A percentile compares a stretch with the other conserved stretches of the same genome.
These are phyloP conservation scores for Ceraclea dissimilis DNA, from an alignment of 2,888 invertebrate genomes.

Conservation along the genomic window DNA sequence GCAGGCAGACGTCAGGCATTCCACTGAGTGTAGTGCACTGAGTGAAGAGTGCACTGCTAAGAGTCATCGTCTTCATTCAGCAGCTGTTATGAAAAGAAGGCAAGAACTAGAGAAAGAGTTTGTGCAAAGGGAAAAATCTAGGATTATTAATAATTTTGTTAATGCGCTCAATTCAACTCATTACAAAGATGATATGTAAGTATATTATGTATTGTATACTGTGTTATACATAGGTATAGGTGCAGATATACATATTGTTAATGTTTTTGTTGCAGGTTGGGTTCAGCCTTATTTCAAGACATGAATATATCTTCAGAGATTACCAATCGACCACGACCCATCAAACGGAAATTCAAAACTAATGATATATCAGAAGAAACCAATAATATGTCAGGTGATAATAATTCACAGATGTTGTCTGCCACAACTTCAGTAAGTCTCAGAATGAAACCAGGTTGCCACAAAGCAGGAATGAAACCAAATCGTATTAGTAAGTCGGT, in stretches of 20 bases:
- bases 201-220: not conserved
- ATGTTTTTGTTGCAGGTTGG: not conserved
- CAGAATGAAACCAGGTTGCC: not conserved
- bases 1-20: not conserved
- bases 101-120: not conserved
- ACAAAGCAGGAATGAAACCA: not conserved
- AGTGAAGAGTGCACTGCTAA: not conserved
- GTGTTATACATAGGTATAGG: too few relatives aligned
- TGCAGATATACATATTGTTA: too few relatives aligned
- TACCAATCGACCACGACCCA: conserved; percentile 9
- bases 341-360: conserved; percentile 13
- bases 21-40: not conserved
- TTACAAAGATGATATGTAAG: not conserved
- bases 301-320: not conserved
- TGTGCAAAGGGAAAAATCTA: not conserved
- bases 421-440: not conserved
- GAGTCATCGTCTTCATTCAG: not conserved
- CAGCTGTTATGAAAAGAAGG: not conserved
- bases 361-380: not conserved
- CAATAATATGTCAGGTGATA: not conserved
- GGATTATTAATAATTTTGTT: not conserved
- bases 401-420: not conserved
- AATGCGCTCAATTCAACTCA: not conserved
- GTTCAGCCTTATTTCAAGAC: not conserved
- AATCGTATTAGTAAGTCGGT: not conserved